phyloP scores from a whole-genome alignment of 2,888 invertebrate genomes.

The Pogonocherus hispidulus region DNA sequence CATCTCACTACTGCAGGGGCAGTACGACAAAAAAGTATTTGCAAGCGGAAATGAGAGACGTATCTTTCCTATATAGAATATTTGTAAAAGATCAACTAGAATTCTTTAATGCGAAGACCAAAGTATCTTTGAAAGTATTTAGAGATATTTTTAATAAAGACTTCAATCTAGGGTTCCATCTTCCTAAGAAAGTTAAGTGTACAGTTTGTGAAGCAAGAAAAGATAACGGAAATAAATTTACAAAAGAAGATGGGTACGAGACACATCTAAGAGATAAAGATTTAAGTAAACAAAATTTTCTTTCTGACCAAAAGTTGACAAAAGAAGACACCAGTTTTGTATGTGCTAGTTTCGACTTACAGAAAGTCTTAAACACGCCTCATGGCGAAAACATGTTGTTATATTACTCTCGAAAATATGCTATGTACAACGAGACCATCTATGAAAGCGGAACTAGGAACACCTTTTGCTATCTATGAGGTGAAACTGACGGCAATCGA shows the following conservation, averaged over 20 bases:
- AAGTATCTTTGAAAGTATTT: slow-evolving; percentile 4
- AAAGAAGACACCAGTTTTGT: slow-evolving; percentile 17
- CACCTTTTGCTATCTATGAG: slow-evolving; percentile 48
- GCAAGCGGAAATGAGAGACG: slow-evolving; percentile 37
- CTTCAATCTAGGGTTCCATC: background rate
- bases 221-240: background rate
- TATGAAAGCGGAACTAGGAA: slow-evolving; percentile 50
- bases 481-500: slow-evolving; percentile 49
- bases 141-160: slow-evolving; percentile 7
- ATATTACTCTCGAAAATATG: slow-evolving; percentile 50
- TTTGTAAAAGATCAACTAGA: slow-evolving; percentile 7
- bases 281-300: slow-evolving; percentile 24
- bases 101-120: background rate
- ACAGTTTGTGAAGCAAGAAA: slow-evolving; percentile 9
- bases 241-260: background rate
- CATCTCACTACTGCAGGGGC: slow-evolving; percentile 39
- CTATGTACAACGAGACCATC: slow-evolving; percentile 48
- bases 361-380: slow-evolving; percentile 55
- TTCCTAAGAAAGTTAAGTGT: slow-evolving; percentile 22
- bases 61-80: slow-evolving; percentile 21
- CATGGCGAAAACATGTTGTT: slow-evolving; percentile 51
- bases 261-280: slow-evolving; percentile 5
- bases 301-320: slow-evolving; percentile 23
- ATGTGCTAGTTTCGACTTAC: slow-evolving; percentile 49
- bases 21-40: slow-evolving; percentile 37